Conservation (phyloP, 2,888 invertebrate species). For the Plagodis dolabraria region DNA sequence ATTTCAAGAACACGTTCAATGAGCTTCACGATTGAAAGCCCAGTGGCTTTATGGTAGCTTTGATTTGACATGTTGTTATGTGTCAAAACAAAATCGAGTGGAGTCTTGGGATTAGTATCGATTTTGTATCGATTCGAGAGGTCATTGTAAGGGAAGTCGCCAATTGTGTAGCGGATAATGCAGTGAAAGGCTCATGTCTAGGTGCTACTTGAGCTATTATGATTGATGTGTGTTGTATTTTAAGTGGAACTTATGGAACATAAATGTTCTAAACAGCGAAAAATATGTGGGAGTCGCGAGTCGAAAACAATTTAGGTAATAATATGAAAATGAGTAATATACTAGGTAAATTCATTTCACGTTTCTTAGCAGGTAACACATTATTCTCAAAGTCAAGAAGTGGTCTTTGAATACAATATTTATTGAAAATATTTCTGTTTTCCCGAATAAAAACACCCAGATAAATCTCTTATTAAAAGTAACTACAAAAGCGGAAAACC, state of each 20-base stretch:
- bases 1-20: slow-evolving; percentile 48
- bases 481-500: slow-evolving; percentile 10
- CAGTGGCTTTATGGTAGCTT: slow-evolving; percentile 28
- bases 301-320: not conserved
- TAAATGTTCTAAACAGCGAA: not conserved
- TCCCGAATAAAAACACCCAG: too few species aligned
- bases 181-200: slow-evolving; percentile 42
- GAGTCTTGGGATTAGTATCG: slow-evolving; percentile 68
- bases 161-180: slow-evolving; percentile 58
- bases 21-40: slow-evolving; percentile 48
- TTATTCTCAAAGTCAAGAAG: too few species aligned
- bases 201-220: slow-evolving; percentile 39
- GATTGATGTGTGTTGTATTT: slow-evolving; percentile 39
- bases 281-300: not conserved
- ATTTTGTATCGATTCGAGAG: slow-evolving; percentile 41
- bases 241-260: slow-evolving; percentile 37
- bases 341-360: too few species aligned
- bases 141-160: slow-evolving; percentile 50
- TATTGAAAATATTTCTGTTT: too few species aligned
- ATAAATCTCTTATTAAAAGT: slow-evolving; percentile 11
- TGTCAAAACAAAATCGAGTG: slow-evolving; percentile 84
- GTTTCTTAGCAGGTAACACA: too few species aligned
- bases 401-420: too few species aligned
- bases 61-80: slow-evolving; percentile 63
- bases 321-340: not conserved